phyloP scores from a whole-genome alignment of 2,113 vertebrate genomes.

The Balaeniceps rex region DNA sequence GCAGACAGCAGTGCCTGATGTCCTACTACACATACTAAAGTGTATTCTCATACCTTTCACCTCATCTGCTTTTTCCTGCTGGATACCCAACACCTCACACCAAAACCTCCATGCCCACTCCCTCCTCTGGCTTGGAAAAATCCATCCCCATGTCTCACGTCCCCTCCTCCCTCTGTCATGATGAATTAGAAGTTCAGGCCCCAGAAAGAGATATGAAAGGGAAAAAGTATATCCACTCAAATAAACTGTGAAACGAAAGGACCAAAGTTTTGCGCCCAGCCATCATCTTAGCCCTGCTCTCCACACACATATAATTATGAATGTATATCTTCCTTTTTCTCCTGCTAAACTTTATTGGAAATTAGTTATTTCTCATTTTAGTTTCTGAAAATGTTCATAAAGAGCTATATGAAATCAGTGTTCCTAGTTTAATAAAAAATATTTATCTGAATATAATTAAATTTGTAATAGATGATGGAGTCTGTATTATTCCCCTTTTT shows the following conservation, averaged over 20 bases:
- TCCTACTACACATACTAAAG: neutral
- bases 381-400: slow-evolving; percentile 15
- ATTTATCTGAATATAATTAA: slow-evolving; percentile 30
- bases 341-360: neutral
- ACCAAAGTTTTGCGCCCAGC: neutral
- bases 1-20: neutral
- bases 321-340: neutral
- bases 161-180: neutral
- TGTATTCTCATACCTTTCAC: neutral
- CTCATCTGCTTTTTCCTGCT: neutral
- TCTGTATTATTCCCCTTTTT: neutral
- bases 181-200: neutral
- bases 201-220: neutral
- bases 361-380: slow-evolving; percentile 32
- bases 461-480: neutral
- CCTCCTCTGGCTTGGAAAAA: neutral
- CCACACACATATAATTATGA: neutral
- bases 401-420: slow-evolving; percentile 36
- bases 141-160: neutral
- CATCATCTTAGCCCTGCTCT: neutral
- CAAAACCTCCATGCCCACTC: neutral
- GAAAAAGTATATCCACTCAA: neutral
- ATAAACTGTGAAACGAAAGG: neutral
- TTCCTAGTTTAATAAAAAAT: slow-evolving; percentile 7
- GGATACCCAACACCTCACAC: neutral